A percentile compares a stretch with the other conserved stretches of the same genome.
phyloP scores from a whole-genome alignment of 2,113 vertebrate genomes.

The Sarotherodon lohbergeri region DNA sequence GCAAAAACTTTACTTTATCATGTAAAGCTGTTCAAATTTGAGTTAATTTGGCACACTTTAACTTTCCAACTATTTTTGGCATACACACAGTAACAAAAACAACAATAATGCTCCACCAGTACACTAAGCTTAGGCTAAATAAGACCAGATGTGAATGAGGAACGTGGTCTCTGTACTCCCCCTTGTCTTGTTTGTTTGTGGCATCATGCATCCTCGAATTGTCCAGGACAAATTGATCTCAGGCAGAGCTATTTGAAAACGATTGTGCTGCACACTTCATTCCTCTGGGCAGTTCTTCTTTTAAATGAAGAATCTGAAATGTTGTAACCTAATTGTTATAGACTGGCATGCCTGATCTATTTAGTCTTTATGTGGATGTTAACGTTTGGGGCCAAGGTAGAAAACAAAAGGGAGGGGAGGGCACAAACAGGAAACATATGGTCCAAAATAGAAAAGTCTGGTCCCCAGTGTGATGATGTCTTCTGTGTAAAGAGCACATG shows the following conservation, averaged over 20 bases:
- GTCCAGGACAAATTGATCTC: slow-evolving; percentile 46
- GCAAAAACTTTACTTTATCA: not conserved
- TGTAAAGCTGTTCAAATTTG: not conserved
- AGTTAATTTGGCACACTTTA: not conserved
- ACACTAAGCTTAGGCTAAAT: slow-evolving; percentile 17
- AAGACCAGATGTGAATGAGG: slow-evolving; percentile 31
- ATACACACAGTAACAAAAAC: slow-evolving; percentile 1
- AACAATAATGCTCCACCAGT: not conserved
- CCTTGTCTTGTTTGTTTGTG: slow-evolving; percentile 20
- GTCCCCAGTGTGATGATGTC: not conserved
- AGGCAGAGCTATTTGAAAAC: slow-evolving; percentile 22
- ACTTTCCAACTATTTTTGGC: not conserved
- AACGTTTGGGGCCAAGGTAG: not conserved
- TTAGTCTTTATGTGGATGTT: not conserved
- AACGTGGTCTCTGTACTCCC: slow-evolving; percentile 21
- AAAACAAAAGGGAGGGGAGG: not conserved
- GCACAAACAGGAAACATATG: not conserved
- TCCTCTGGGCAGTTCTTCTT: not conserved
- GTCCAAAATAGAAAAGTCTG: not conserved
- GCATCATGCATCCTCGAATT: slow-evolving; percentile 13
- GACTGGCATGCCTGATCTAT: not conserved
- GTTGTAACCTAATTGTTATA: slow-evolving; percentile 25
- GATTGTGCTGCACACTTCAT: not conserved
- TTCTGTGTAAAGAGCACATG: not conserved
- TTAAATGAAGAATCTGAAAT: slow-evolving; percentile 13